Base-by-base conservation (phyloP, 1,140 invertebrate genomes). In the Heliconius eleuchia region DNA sequence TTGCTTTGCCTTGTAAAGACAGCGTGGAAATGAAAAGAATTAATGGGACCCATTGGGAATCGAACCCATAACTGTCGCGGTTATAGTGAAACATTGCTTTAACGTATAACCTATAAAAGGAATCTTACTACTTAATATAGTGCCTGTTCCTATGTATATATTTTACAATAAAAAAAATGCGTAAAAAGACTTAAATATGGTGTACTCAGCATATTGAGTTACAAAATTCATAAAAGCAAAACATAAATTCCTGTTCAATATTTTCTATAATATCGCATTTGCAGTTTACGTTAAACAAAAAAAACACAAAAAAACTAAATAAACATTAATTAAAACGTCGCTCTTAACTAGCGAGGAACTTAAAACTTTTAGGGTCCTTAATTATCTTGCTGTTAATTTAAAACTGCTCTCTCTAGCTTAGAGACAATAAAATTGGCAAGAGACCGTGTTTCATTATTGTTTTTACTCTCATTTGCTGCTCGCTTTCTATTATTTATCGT, bases 341-440 rank as follows among this genome's bases (percentile, higher is more conserved):
- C 37, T 71, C 16, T 60, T 52, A 80, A 77, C 78, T 79, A 75
- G 73, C 66, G 37, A 57, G 55, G 66, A 79, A 76, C 78, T 75
- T 72, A 50, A 71, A 74, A 79, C 76, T 79, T 71, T 76, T 76
- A 72, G 66, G 73, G 66, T 19, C 23, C 52, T 76, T 75, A 79
- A 71, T 76, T 79, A 74, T 79, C 73, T 74, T 39, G 72, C 73
- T 75, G 74, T 79, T 79, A 79, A 79, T 71, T 79, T 75, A 50
- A 74, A 79, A 72, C 71, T 60, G 52, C 72, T 60, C 70, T 78
- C n/a, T 73, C 52, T 70, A 72, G 70, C 70, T 55, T 34, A 72
- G 46, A 50, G 76, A 76, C 74, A 66, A 50, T 76, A 76, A 76
- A 70, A 76, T 46, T 76, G 39, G 55, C 30, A n/a, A 70, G 27